Evolutionary conservation across 1,140 invertebrate genomes (phyloP).

Genomic region (Protaetia brevitarsis): DNA sequence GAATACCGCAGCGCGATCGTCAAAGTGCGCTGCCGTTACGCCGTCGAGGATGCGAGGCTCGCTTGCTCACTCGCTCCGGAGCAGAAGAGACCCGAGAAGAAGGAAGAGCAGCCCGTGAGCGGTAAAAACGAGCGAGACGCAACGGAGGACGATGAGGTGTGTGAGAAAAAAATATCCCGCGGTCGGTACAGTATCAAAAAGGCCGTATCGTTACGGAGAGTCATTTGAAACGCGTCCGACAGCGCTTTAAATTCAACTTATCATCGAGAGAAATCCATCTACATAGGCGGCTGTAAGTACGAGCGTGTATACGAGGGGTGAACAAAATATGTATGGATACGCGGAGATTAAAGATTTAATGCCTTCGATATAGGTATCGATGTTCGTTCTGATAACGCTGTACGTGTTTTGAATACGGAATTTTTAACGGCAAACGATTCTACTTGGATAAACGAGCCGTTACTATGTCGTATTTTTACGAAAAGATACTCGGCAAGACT

Average conservation of each 20-base stretch:
- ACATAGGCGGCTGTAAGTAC: background rate
- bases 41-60: background rate
- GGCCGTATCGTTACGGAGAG: constrained; percentile 18
- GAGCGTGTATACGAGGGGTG: background rate
- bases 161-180: constrained; percentile 3
- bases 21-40: constrained; percentile 14
- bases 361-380: background rate
- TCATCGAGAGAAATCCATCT: constrained; percentile 23
- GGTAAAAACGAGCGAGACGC: constrained; percentile 12
- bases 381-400: too few relatives aligned
- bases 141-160: constrained; percentile 1
- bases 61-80: too few relatives aligned
- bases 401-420: too few relatives aligned
- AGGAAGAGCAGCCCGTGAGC: background rate
- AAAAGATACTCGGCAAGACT: too few relatives aligned
- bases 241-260: constrained; percentile 26
- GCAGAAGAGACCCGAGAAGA: background rate
- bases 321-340: background rate
- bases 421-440: too few relatives aligned
- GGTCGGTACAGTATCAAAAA: constrained; percentile 23
- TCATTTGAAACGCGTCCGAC: constrained; percentile 24
- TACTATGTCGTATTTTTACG: too few relatives aligned
- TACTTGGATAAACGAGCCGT: too few relatives aligned
- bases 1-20: constrained; percentile 6
- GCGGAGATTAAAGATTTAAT: background rate